phyloP scores from a whole-genome alignment of 2,888 invertebrate species.

The Pristionchus maxplancki region DNA sequence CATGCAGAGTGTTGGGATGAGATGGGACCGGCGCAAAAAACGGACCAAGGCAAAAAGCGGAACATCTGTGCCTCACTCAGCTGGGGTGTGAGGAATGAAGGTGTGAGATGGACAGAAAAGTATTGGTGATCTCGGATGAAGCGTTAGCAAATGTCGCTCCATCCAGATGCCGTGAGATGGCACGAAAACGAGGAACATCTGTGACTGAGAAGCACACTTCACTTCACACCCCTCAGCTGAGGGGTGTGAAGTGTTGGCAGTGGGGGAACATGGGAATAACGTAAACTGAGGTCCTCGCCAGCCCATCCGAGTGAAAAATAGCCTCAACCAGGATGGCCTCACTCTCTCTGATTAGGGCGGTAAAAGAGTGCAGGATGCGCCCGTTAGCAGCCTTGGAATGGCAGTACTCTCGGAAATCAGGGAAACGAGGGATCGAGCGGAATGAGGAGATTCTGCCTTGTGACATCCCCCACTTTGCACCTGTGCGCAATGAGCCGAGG shows the following conservation, averaged over 20 bases:
- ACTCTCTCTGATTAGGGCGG: not conserved
- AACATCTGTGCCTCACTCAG: slow-evolving; percentile 29
- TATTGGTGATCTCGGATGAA: not conserved
- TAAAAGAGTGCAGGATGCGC: too few species aligned
- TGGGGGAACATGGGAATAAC: too few species aligned
- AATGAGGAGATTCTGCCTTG: not conserved
- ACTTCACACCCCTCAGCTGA: too few species aligned
- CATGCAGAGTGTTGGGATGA: not conserved
- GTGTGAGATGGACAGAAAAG: not conserved
- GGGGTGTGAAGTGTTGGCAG: too few species aligned
- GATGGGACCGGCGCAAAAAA: not conserved
- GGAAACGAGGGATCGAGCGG: not conserved
- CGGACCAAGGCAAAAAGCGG: not conserved
- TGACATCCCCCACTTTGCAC: not conserved
- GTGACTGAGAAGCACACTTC: too few species aligned
- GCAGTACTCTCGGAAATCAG: not conserved
- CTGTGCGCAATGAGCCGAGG: slow-evolving; percentile 29
- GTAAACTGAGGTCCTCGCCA: too few species aligned
- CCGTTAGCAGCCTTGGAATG: not conserved
- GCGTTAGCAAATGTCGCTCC: too few species aligned
- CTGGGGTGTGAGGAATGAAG: not conserved
- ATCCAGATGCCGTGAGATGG: too few species aligned
- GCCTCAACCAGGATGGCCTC: not conserved
- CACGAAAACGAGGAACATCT: too few species aligned
- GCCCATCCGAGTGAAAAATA: not conserved